Base-by-base conservation (phyloP, 2,888 invertebrate genomes). In the Volucella bombylans region DNA sequence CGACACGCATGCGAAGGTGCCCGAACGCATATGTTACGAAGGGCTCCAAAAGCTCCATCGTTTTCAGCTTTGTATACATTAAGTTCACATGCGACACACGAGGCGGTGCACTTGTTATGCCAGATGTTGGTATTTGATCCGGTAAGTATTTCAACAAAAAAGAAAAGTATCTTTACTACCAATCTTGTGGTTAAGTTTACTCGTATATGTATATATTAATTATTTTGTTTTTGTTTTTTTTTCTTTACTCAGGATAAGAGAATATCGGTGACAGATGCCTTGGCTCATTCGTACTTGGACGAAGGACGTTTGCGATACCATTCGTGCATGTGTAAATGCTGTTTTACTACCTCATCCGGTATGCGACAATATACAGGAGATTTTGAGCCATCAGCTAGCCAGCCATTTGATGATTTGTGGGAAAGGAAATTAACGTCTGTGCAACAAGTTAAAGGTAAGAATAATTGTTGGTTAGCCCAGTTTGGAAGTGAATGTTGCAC, bases 291-390 rank as follows among this genome's bases (percentile, higher is more conserved):
- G 8, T 99, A 99, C 93, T 93, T 99, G 87, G 99, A 99, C 91
- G 99, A 99, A 92, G 99, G 99, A 39, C 95, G 99, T 87, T 94
- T 99, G 90, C 95, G 99, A 90, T 99, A 99, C 93, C 99, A 99
- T 93, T 99, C 99, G 86, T 99, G 99, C 92, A 99, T 99, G 99
- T 99, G 99, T 94, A 96, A 96, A 91, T 99, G 99, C 90, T 99
- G 99, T 93, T 97, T 96, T 92, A 95, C 96, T 76, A 95, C 95
- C 86, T 94, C 94, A 80, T 93, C 94, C 76, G 94, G 95, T 64
- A 94, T 96, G 93, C 93, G 98, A 78, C 97, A 98, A 92, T 98
- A 97, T 93, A 93, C 95, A 50, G 98, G 98, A 92, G 98, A 98
- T 92, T 96, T 98, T 89, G 99, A 99, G 92, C 98, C 98, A 41